phyloP scores from a whole-genome alignment of 2,797 vertebrate genomes.

The Xerus rutilus region DNA sequence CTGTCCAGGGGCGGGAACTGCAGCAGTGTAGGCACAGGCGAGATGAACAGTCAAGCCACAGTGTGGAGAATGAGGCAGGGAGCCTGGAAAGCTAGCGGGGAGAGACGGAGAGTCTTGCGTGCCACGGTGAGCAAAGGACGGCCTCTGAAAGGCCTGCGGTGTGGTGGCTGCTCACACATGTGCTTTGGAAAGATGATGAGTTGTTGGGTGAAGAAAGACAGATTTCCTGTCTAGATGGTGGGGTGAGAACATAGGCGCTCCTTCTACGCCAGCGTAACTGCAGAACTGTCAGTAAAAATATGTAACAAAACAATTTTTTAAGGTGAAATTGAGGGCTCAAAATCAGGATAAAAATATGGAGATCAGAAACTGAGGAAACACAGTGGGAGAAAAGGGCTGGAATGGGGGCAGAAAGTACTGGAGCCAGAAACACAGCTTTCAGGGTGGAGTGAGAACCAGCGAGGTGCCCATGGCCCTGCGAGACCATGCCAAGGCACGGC shows the following conservation, averaged over 20 bases:
- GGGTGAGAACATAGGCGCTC: not conserved
- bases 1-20: not conserved
- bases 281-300: not conserved
- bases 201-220: not conserved
- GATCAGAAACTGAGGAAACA: not conserved
- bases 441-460: not conserved
- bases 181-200: not conserved
- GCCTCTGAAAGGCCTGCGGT: not conserved
- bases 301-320: not conserved
- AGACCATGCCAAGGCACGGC: not conserved
- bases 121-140: not conserved
- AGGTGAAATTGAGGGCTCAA: not conserved
- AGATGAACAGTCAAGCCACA: not conserved
- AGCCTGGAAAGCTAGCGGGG: not conserved
- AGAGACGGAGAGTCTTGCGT: not conserved
- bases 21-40: not conserved
- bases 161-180: accelerated
- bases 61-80: not conserved
- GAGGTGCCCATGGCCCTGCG: not conserved
- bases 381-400: not conserved
- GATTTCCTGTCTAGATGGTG: not conserved
- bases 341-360: not conserved
- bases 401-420: not conserved
- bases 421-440: not conserved
- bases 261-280: not conserved